Percentiles rank a stretch among this genome's conserved stretches.
These are phyloP conservation scores for Phymanthus crucifer DNA, from an alignment of 92 coral and sea anemone genomes.

Conservation along the genomic window DNA sequence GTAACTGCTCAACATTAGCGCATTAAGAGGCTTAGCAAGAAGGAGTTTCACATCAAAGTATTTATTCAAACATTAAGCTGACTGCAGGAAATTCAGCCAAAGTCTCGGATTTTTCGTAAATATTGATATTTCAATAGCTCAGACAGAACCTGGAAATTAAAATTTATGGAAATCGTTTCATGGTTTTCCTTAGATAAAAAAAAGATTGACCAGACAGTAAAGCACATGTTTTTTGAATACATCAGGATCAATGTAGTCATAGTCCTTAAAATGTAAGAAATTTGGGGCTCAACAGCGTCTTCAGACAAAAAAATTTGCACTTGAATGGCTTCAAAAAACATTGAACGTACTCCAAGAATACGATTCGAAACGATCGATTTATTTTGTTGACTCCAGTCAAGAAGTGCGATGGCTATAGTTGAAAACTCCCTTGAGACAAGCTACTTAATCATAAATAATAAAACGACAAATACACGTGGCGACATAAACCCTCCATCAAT, in stretches of 20 bases:
- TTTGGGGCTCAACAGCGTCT: neutral
- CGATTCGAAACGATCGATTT: neutral
- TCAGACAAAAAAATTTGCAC: neutral
- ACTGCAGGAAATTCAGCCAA: neutral
- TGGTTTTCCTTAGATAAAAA: neutral
- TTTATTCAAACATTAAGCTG: slow-evolving; percentile 7
- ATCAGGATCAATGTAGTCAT: neutral
- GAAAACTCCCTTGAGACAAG: slow-evolving; percentile 21
- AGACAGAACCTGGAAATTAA: neutral
- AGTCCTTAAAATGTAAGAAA: neutral
- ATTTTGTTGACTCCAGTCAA: slow-evolving; percentile 17
- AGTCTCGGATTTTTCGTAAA: neutral
- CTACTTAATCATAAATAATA: slow-evolving; percentile 44
- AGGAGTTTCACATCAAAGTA: neutral
- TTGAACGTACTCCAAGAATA: neutral
- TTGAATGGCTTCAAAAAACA: neutral
- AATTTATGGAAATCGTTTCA: neutral
- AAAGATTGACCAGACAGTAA: neutral
- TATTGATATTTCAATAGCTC: neutral
- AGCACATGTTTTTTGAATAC: slow-evolving; percentile 2
- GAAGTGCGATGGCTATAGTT: slow-evolving; percentile 13
- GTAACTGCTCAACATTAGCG: neutral
- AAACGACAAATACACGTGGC: slow-evolving; percentile 62
- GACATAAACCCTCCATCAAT: slow-evolving; percentile 6
- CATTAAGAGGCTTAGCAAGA: neutral